Evolutionary conservation across 2,888 invertebrate species (phyloP).

Genomic region (Unio delphinus): DNA sequence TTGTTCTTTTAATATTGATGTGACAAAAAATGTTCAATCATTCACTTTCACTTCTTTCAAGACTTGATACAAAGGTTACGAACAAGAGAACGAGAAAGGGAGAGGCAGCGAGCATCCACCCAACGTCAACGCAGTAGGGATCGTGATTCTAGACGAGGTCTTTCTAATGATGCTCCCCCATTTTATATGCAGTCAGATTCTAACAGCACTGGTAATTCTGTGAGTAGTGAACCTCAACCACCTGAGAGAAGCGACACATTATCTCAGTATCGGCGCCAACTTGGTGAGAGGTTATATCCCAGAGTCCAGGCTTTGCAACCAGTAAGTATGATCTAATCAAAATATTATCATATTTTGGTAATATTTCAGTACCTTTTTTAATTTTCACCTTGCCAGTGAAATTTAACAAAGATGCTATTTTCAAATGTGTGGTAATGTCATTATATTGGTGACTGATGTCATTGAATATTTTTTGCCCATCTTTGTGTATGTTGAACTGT

Average conservation of each 20-base stretch:
- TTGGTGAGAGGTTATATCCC: conserved; percentile 93
- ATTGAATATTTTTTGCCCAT: no score
- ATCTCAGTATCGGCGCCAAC: conserved; percentile 85
- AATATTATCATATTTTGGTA: no score
- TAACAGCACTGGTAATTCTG: conserved; percentile 16
- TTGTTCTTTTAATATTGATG: no score
- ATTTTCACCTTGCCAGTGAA: no score
- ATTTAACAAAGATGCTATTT: no score
- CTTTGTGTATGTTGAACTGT: no score
- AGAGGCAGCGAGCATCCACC: conserved; percentile 38
- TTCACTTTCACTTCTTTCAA: conserved; percentile 25
- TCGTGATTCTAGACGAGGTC: conserved; percentile 78
- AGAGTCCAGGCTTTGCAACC: conserved; percentile 78
- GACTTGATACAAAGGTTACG: conserved; percentile 76
- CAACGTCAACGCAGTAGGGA: conserved; percentile 75
- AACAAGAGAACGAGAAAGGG: conserved; percentile 69
- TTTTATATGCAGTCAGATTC: conserved; percentile 78
- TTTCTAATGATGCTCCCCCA: conserved; percentile 88
- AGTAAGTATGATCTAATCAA: conserved; percentile 57
- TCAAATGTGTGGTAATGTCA: no score
- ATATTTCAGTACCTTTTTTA: no score
- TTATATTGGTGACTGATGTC: no score
- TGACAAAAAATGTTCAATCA: background rate
- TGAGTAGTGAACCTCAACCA: conserved; percentile 23
- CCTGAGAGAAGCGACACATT: conserved; percentile 45